Evolutionary conservation across 1,140 invertebrate species (phyloP).

Genomic region (Harlomillsia oculata): DNA sequence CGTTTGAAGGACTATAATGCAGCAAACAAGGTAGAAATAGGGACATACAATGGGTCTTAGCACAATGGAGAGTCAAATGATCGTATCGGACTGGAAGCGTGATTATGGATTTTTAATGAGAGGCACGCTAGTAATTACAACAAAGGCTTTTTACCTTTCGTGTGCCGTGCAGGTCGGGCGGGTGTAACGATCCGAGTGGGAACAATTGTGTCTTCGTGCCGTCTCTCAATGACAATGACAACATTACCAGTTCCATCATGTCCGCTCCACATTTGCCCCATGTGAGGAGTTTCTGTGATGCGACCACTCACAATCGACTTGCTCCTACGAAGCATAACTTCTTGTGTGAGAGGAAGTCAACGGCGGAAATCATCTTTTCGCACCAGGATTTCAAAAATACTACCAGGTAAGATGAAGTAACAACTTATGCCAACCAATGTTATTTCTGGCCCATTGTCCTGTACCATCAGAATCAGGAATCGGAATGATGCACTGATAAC

Average conservation of each 20-base stretch:
- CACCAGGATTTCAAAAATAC: conserved; percentile 48
- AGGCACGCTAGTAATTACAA: conserved; percentile 18
- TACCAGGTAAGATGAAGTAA: conserved; percentile 26
- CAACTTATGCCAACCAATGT: too few relatives aligned
- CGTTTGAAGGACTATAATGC: too few relatives aligned
- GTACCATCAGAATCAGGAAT: too few relatives aligned
- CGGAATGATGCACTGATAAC: too few relatives aligned
- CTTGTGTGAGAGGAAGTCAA: conserved; percentile 50
- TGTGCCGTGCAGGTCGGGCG: conserved; percentile 40
- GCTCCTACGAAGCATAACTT: conserved; percentile 58
- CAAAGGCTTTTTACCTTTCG: conserved; percentile 9
- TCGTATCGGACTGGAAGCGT: conserved; percentile 20
- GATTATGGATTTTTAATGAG: conserved; percentile 34
- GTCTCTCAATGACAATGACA: conserved; percentile 22
- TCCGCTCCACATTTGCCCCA: conserved; percentile 25
- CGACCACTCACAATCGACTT: conserved; percentile 49
- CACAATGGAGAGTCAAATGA: conserved; percentile 1
- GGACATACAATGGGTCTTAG: background rate
- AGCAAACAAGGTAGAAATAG: too few relatives aligned
- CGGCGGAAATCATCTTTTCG: conserved; percentile 51
- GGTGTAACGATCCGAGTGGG: conserved; percentile 42
- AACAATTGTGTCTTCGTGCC: conserved; percentile 29
- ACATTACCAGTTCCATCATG: conserved; percentile 33
- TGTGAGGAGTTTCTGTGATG: conserved; percentile 49
- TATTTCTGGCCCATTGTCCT: too few relatives aligned